These are phyloP conservation scores for Ips typographus DNA, from an alignment of 1,140 invertebrate species.

Conservation along the genomic window DNA sequence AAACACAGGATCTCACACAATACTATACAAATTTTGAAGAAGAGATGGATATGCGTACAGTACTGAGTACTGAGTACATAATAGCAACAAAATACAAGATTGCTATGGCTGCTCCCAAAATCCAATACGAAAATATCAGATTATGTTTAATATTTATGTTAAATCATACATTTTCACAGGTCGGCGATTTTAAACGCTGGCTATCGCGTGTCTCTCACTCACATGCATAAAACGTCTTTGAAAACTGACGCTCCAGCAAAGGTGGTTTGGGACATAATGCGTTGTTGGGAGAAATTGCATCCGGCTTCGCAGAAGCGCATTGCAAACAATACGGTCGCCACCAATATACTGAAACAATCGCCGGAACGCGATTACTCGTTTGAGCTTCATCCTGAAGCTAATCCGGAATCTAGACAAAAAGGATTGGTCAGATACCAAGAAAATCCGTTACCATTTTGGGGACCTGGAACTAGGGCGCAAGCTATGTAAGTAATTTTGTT, in stretches of 20 bases:
- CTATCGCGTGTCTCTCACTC: constrained; percentile 89
- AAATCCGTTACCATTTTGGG: constrained; percentile 87
- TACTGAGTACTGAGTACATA: background rate
- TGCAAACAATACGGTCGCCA: constrained; percentile 56
- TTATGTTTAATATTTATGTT: constrained; percentile 2
- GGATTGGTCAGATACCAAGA: constrained; percentile 79
- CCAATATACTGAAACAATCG: constrained; percentile 60
- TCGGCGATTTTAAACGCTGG: constrained; percentile 94
- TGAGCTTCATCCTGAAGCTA: constrained; percentile 68
- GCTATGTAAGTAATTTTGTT: constrained; percentile 61
- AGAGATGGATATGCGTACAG: too few relatives aligned
- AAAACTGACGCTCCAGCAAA: constrained; percentile 90
- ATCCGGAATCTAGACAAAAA: constrained; percentile 75
- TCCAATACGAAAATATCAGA: too few relatives aligned
- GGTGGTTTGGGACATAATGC: constrained; percentile 92
- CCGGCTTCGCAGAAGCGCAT: constrained; percentile 62
- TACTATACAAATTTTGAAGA: too few relatives aligned
- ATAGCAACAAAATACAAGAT: constrained; percentile 2
- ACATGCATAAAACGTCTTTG: constrained; percentile 82
- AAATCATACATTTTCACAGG: constrained; percentile 53
- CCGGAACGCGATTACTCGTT: constrained; percentile 60
- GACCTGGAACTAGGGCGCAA: constrained; percentile 75
- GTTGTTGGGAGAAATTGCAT: constrained; percentile 74
- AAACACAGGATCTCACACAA: too few relatives aligned
- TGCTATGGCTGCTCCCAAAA: background rate